Percentiles rank a stretch among this genome's conserved stretches.
Evolutionary conservation across 2,797 vertebrate species (phyloP).

Genomic region (Hipposideros larvatus): DNA sequence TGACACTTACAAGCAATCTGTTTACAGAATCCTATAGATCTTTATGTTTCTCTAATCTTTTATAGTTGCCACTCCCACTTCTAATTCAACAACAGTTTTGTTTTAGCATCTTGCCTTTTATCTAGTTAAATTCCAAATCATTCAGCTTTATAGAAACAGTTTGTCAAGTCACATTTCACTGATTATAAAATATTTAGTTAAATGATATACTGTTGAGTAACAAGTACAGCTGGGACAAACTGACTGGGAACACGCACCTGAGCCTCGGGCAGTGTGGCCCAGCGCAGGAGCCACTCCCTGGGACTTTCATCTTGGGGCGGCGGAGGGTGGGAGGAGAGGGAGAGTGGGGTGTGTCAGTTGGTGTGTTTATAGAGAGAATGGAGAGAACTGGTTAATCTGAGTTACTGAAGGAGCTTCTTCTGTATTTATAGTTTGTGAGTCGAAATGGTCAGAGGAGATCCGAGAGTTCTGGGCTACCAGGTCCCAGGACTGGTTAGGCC

Average conservation of each 20-base stretch:
- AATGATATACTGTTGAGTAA: not conserved
- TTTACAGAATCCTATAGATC: not conserved
- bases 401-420: not conserved
- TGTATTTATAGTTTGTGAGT: not conserved
- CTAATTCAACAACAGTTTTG: not conserved
- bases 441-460: not conserved
- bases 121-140: not conserved
- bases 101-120: constrained; percentile 16
- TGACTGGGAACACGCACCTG: not conserved
- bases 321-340: too few species aligned
- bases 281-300: not conserved
- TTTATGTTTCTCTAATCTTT: not conserved
- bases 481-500: too few species aligned
- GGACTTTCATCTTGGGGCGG: not conserved
- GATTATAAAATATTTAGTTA: not conserved
- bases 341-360: too few species aligned
- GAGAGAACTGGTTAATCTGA: not conserved
- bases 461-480: not conserved
- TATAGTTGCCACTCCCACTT: not conserved
- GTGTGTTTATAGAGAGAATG: not conserved
- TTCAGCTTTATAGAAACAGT: not conserved
- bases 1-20: not conserved
- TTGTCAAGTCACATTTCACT: not conserved
- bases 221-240: not conserved
- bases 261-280: not conserved